Conservation (phyloP, 1,140 invertebrate species). For the Ceratoteleas bidentatus region DNA sequence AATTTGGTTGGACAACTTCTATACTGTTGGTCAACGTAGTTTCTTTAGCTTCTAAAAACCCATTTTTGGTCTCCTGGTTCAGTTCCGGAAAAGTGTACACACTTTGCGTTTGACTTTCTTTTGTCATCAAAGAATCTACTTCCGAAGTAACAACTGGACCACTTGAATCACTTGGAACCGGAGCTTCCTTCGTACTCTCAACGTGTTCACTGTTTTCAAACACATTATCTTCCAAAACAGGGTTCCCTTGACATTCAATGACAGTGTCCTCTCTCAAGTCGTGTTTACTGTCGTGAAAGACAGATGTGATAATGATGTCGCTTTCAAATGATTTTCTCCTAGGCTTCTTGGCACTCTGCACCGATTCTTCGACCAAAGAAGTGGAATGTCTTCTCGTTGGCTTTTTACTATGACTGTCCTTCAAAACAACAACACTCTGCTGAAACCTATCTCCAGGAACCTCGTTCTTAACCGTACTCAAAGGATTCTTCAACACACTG, state of each 20-base stretch:
- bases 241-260: not conserved
- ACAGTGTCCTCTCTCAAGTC: constrained; percentile 6
- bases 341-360: constrained; percentile 8
- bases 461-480: no score
- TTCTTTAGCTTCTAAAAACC: no score
- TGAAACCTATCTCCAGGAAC: not conserved
- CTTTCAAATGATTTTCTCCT: constrained; percentile 52
- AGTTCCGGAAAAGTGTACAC: no score
- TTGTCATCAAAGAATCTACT: no score
- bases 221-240: constrained; percentile 3
- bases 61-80: no score
- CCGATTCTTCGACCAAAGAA: constrained; percentile 10
- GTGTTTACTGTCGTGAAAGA: constrained; percentile 14
- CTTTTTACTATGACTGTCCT: constrained; percentile 19
- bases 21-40: no score
- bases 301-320: constrained; percentile 42
- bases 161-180: no score
- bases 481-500: constrained; percentile 6
- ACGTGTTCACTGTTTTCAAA: not conserved
- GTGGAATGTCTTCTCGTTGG: constrained; percentile 40
- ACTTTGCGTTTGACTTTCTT: no score
- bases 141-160: no score
- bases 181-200: not conserved
- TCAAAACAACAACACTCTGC: constrained; percentile 7
- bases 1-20: no score